A percentile compares a stretch with the other conserved stretches of the same genome.
These are phyloP conservation scores for Festucalex cinctus DNA, from an alignment of 2,113 vertebrate species.

Conservation along the genomic window DNA sequence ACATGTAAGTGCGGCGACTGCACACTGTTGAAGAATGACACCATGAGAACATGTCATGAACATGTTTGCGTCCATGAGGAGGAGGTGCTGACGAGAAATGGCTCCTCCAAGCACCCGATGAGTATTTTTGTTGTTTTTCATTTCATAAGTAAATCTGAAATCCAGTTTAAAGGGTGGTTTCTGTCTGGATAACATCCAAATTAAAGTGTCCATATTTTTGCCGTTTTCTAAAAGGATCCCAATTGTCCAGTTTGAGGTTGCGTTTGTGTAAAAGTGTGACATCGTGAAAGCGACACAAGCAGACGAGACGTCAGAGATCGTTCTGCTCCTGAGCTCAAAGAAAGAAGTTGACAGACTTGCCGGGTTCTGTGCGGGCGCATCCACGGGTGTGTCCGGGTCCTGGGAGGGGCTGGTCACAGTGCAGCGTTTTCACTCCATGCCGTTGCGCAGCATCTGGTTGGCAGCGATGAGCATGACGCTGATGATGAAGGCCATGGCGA, in stretches of 20 bases:
- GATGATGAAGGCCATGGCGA: slow-evolving; percentile 99
- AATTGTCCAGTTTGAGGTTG: slow-evolving; percentile 23
- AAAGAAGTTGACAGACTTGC: slow-evolving; percentile 51
- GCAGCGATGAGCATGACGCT: slow-evolving; percentile 98
- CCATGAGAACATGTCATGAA: slow-evolving; percentile 23
- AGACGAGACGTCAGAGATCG: not conserved
- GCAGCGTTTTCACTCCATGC: slow-evolving; percentile 87
- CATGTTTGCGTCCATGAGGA: slow-evolving; percentile 18
- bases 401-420: slow-evolving; percentile 56
- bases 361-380: slow-evolving; percentile 14
- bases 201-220: not conserved
- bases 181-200: slow-evolving; percentile 30
- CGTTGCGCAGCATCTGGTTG: slow-evolving; percentile 98
- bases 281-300: slow-evolving; percentile 32
- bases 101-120: slow-evolving; percentile 66
- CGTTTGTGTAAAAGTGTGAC: slow-evolving; percentile 29
- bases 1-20: too few relatives aligned
- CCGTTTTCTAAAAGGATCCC: slow-evolving; percentile 44
- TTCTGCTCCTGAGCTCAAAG: slow-evolving; percentile 13
- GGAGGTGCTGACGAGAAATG: slow-evolving; percentile 37
- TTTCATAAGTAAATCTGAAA: slow-evolving; percentile 41
- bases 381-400: slow-evolving; percentile 35
- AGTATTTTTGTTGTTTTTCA: slow-evolving; percentile 7
- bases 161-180: slow-evolving; percentile 54
- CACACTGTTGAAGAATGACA: too few relatives aligned